Conservation (phyloP, 1,140 invertebrate genomes). For the Gryllus bimaculatus region DNA sequence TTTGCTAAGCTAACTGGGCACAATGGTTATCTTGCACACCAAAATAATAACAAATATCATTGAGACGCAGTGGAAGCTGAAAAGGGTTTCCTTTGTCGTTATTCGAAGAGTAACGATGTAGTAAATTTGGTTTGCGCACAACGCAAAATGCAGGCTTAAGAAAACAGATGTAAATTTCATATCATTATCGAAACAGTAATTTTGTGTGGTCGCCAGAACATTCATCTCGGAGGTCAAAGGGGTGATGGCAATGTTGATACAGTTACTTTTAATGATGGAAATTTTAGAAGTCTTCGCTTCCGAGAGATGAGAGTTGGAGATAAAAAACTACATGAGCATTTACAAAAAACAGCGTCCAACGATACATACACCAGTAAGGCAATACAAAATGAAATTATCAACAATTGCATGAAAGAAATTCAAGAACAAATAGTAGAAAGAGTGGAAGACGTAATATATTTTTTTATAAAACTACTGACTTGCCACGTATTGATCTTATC, state of each 20-base stretch:
- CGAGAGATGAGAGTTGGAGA: slow-evolving; percentile 27
- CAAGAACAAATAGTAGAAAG: slow-evolving; percentile 23
- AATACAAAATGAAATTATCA: slow-evolving; percentile 30
- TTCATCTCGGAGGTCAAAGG: slow-evolving; percentile 27
- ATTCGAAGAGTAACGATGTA: slow-evolving; percentile 17
- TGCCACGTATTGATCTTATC: slow-evolving; percentile 27
- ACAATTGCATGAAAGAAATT: slow-evolving; percentile 26
- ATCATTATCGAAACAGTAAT: slow-evolving; percentile 27
- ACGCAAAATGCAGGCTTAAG: slow-evolving; percentile 20
- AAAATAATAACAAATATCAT: too few species aligned
- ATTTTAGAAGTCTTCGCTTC: slow-evolving; percentile 28
- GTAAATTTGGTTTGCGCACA: slow-evolving; percentile 18
- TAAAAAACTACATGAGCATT: slow-evolving; percentile 24
- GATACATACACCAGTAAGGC: slow-evolving; percentile 29
- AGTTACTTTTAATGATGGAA: slow-evolving; percentile 25
- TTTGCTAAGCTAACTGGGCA: too few species aligned
- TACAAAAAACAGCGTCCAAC: slow-evolving; percentile 25
- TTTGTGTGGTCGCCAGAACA: slow-evolving; percentile 28
- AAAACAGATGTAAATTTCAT: slow-evolving; percentile 26
- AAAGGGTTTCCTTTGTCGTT: slow-evolving; percentile 25
- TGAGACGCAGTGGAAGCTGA: slow-evolving; percentile 21
- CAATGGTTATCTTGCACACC: too few species aligned
- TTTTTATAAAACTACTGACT: slow-evolving; percentile 31
- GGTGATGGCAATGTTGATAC: slow-evolving; percentile 24
- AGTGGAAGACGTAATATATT: slow-evolving; percentile 27